Conservation (phyloP, 1,140 invertebrate species). For the Drosophila rhopaloa region DNA sequence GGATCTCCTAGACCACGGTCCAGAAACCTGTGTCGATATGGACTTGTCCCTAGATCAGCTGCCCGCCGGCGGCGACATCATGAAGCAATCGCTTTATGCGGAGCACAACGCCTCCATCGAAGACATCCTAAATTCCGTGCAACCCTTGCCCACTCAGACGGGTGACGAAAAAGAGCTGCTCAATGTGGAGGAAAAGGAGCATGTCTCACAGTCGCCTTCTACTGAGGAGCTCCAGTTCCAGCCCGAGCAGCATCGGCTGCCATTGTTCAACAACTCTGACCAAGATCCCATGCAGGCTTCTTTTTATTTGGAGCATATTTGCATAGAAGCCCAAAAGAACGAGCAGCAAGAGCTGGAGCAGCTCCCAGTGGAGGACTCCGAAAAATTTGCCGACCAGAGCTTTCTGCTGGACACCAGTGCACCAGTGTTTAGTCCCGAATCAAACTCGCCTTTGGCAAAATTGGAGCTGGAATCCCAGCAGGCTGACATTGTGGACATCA, state of each 20-base stretch:
- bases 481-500: conserved; percentile 61
- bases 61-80: conserved; percentile 46
- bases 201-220: conserved; percentile 73
- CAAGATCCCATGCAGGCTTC: conserved; percentile 78
- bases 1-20: conserved; percentile 66
- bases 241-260: conserved; percentile 41
- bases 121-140: conserved; percentile 79
- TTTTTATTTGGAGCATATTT: conserved; percentile 71
- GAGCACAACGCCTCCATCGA: conserved; percentile 63
- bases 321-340: conserved; percentile 40
- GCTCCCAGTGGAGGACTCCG: conserved; percentile 5
- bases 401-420: conserved; percentile 66
- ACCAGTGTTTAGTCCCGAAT: conserved; percentile 45
- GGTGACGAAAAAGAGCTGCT: conserved; percentile 64
- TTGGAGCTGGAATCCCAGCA: conserved; percentile 62
- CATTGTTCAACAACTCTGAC: conserved; percentile 26
- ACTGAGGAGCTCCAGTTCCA: conserved; percentile 72
- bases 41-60: conserved; percentile 41
- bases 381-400: conserved; percentile 44
- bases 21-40: conserved; percentile 75
- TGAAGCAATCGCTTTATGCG: conserved; percentile 69
- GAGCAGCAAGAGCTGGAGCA: conserved; percentile 4
- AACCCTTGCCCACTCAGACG: conserved; percentile 54
- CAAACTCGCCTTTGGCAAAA: conserved; percentile 39
- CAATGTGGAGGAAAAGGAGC: conserved; percentile 77